Base-by-base conservation (phyloP, 2,797 vertebrate species). In the Antennarius maculatus region DNA sequence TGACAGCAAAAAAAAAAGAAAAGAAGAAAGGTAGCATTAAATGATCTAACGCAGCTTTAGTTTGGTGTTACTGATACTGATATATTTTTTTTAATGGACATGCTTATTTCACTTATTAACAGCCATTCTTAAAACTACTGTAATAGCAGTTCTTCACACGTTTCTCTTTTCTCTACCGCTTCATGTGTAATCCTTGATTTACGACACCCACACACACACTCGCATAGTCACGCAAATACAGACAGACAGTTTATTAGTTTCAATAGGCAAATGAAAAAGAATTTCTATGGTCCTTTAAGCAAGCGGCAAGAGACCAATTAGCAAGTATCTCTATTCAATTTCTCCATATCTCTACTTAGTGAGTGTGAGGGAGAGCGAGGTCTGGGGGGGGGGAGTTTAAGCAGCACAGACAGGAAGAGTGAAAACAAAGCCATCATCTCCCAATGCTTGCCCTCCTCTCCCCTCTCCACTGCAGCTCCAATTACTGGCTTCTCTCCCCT, bases 401-500 rank as follows among this genome's bases (percentile, higher is more conserved):
- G 83, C 81, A 6, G 82, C 72, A 54, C 85, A 89, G 86, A 91
- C 89, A 92, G 92, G 91, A 92, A 92, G 92, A 88, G 86, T 75
- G 92, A 92, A 93, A 93, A 94, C 92, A 94, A 93, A 94, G 93
- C 91, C 93, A 91, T 93, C 92, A 90, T 93, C 93, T 92, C 91
- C 89, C 85, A 87, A 88, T 87, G 85, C 89, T 87, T 93, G 90
- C 91, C 91, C 92, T 92, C 86, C 87, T 92, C 89, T 89, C 88
- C 91, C 90, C 90, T 92, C 90, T 92, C 83, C 88, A 92, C 91
- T 85, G 84, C 91, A 91, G 92, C 93, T 94, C 93, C 94, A 95
- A 95, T 95, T 94, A 95, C 84, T 89, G 92, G 89, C 94, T 85
- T 86, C 92, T 89, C 91, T 90, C 85, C 87, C 37, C 91, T 85